Percentiles rank a stretch among this genome's conserved stretches.
Evolutionary conservation across 2,888 invertebrate species (phyloP).

Genomic region (Capitulum mitella): DNA sequence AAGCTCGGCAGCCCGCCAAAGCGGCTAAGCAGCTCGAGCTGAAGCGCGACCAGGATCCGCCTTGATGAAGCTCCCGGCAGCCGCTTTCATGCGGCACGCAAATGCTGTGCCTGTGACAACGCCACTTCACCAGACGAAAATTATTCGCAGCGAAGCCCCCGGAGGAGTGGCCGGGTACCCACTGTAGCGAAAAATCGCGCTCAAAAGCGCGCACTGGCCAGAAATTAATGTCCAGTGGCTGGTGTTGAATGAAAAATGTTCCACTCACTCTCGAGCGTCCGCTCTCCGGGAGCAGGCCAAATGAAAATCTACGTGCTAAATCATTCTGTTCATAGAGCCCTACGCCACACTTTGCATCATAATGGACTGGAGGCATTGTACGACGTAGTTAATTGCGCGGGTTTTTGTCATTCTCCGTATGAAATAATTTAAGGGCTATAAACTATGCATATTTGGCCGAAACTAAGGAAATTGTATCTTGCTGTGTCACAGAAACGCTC

Average conservation of each 20-base stretch:
- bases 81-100: too few species aligned
- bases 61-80: too few species aligned
- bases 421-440: neutral
- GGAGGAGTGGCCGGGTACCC: neutral
- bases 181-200: constrained; percentile 4
- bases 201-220: constrained; percentile 3
- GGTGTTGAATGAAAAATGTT: constrained; percentile 8
- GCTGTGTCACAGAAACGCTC: too few species aligned
- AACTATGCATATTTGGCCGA: neutral
- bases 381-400: neutral
- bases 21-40: too few species aligned
- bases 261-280: neutral
- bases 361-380: neutral
- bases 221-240: constrained; percentile 2
- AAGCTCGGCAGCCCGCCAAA: too few species aligned
- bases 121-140: neutral
- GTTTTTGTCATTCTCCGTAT: neutral
- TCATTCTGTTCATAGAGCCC: constrained; percentile 1
- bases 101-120: neutral
- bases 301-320: neutral
- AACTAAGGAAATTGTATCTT: neutral
- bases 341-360: neutral
- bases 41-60: too few species aligned
- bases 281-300: neutral
- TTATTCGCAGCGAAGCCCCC: neutral